Evolutionary conservation across 2,797 vertebrate genomes (phyloP).

Genomic region (Mastacembelus armatus): DNA sequence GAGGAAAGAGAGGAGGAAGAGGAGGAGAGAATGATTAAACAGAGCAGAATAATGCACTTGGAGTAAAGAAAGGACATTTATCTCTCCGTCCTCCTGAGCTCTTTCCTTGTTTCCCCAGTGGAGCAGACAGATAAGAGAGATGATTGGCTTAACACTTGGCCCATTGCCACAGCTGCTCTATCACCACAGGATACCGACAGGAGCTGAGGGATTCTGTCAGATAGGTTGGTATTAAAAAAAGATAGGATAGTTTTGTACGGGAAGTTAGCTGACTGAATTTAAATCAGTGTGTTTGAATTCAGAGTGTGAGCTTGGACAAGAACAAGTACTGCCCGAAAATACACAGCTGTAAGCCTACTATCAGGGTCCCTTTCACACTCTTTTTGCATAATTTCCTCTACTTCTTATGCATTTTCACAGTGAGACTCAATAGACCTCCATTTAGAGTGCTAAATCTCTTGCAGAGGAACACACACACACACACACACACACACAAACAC

Average conservation of each 20-base stretch:
- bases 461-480: background rate
- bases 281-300: constrained; percentile 47
- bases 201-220: constrained; percentile 60
- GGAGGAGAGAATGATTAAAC: constrained; percentile 58
- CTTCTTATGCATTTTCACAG: constrained; percentile 28
- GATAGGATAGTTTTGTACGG: constrained; percentile 57
- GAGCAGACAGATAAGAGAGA: constrained; percentile 72
- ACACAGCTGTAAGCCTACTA: constrained; percentile 24
- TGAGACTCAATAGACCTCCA: constrained; percentile 21
- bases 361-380: constrained; percentile 14
- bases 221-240: constrained; percentile 62
- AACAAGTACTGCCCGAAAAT: constrained; percentile 19
- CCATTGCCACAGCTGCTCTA: constrained; percentile 50
- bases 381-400: constrained; percentile 41
- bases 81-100: constrained; percentile 64
- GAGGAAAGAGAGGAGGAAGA: constrained; percentile 22
- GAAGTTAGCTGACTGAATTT: constrained; percentile 47
- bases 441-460: constrained; percentile 11
- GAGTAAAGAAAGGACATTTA: constrained; percentile 71
- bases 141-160: constrained; percentile 75
- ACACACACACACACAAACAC: constrained; percentile 19
- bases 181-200: constrained; percentile 51
- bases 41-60: constrained; percentile 59
- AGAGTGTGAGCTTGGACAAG: constrained; percentile 8
- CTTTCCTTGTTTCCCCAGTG: constrained; percentile 68